A percentile compares a stretch with the other conserved stretches of the same genome.
phyloP scores from a whole-genome alignment of 2,797 vertebrate genomes.

The Poecilia wingei region DNA sequence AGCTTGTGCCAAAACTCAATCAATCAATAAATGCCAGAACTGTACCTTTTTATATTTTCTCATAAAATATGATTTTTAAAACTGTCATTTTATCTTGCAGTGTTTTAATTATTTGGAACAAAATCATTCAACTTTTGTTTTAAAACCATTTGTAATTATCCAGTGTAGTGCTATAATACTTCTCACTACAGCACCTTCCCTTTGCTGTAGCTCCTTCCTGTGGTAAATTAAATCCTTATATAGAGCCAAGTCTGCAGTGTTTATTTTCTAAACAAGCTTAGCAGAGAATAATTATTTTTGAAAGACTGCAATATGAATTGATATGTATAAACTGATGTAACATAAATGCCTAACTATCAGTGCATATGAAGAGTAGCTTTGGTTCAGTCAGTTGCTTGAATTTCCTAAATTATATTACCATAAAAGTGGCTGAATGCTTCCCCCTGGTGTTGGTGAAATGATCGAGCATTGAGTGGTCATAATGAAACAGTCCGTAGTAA shows the following conservation, averaged over 20 bases:
- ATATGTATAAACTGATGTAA: background rate
- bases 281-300: too few relatives aligned
- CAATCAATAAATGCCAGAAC: background rate
- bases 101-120: background rate
- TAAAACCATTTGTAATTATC: background rate
- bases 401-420: background rate
- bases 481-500: background rate
- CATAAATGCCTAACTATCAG: background rate
- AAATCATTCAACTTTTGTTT: background rate
- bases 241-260: background rate
- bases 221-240: conserved; percentile 25
- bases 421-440: conserved; percentile 35
- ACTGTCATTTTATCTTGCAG: background rate
- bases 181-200: background rate
- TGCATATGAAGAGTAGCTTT: background rate
- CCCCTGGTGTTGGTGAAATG: conserved; percentile 30
- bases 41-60: background rate
- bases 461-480: background rate
- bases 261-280: background rate
- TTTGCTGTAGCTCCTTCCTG: conserved; percentile 55
- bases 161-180: background rate
- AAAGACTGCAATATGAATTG: background rate
- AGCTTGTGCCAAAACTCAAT: background rate
- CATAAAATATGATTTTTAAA: background rate
- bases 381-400: background rate